These are phyloP conservation scores for Noctua pronuba DNA, from an alignment of 2,888 invertebrate genomes.

Conservation along the genomic window DNA sequence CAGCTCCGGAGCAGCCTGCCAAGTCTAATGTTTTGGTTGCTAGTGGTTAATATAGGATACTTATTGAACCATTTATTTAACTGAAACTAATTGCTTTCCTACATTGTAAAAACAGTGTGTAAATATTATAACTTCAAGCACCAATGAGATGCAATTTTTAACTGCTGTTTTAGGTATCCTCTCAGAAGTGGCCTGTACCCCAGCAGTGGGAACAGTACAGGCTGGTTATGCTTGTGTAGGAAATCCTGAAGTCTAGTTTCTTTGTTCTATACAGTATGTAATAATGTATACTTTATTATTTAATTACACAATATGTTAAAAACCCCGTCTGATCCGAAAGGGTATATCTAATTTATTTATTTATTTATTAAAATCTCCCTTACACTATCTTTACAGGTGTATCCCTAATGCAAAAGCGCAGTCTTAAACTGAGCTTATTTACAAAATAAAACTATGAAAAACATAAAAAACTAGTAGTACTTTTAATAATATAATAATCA, in stretches of 20 bases:
- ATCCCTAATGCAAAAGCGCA: too few relatives aligned
- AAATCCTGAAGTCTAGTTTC: background rate
- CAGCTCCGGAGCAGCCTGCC: slow-evolving; percentile 71
- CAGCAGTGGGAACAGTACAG: background rate
- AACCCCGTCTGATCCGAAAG: background rate
- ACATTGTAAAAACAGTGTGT: slow-evolving; percentile 9
- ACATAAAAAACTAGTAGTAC: too few relatives aligned
- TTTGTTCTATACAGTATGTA: background rate
- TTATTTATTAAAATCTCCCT: too few relatives aligned
- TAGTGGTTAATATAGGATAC: slow-evolving; percentile 74
- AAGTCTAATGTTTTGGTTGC: slow-evolving; percentile 91
- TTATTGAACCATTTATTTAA: background rate
- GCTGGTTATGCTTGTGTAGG: background rate
- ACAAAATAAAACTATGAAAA: too few relatives aligned
- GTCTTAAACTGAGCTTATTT: too few relatives aligned
- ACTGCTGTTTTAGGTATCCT: background rate
- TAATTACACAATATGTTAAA: background rate
- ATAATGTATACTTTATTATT: background rate
- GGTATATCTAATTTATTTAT: too few relatives aligned
- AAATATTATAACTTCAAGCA: slow-evolving; percentile 16
- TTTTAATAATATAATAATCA: too few relatives aligned
- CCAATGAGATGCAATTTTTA: background rate
- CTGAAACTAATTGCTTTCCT: slow-evolving; percentile 22
- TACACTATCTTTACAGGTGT: too few relatives aligned
- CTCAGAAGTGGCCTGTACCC: background rate